Conservation (phyloP, 2,797 vertebrate genomes). For the Chiloscyllium punctatum region DNA sequence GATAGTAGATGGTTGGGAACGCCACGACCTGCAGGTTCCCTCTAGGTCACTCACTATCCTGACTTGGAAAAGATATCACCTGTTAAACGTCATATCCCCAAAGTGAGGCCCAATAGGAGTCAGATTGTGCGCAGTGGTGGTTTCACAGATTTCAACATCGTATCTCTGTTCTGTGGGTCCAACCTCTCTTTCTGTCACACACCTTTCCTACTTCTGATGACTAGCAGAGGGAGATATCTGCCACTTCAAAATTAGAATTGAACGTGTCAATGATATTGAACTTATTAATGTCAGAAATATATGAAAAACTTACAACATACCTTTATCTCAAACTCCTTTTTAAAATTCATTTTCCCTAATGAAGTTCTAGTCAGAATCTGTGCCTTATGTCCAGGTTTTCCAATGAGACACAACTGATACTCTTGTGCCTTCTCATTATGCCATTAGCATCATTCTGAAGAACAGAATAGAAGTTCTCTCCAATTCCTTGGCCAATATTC, state of each 20-base stretch:
- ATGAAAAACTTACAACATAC: not conserved
- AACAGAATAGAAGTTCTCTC: not conserved
- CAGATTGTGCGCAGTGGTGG: not conserved
- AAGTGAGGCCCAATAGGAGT: not conserved
- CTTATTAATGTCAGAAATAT: not conserved
- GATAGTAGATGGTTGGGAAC: no score
- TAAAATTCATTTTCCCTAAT: not conserved
- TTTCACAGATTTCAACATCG: not conserved
- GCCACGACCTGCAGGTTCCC: no score
- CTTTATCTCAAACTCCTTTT: not conserved
- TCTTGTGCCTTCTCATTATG: not conserved
- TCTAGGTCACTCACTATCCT: no score
- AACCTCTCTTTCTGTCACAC: no score
- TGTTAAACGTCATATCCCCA: not conserved
- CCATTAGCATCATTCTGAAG: not conserved
- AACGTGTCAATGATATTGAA: not conserved
- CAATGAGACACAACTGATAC: not conserved
- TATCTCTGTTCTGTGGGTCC: not conserved
- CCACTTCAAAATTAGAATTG: not conserved
- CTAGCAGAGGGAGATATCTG: not conserved
- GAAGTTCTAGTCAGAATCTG: not conserved
- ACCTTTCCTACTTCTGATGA: not conserved
- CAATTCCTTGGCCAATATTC: no score
- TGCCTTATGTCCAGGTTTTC: not conserved
- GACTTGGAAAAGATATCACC: no score